Percentiles rank a stretch among this genome's conserved stretches.
Evolutionary conservation across 1,140 invertebrate species (phyloP).

Genomic region (Colletes gigas): DNA sequence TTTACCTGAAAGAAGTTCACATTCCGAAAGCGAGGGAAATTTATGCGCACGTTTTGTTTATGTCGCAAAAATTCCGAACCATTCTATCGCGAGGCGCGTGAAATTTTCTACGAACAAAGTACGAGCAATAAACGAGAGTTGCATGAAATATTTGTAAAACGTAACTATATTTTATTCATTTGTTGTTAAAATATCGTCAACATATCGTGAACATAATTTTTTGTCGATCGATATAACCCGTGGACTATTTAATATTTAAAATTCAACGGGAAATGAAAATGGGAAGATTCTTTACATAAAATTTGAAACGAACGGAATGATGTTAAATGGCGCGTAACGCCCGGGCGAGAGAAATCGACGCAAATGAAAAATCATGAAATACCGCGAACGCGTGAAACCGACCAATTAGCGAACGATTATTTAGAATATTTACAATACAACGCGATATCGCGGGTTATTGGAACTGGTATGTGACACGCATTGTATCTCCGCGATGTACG

Average conservation of each 20-base stretch:
- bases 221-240: neutral
- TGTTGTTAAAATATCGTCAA: neutral
- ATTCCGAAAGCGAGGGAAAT: neutral
- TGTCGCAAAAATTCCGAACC: conserved; percentile 17
- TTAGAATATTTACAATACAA: conserved; percentile 1
- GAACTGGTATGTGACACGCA: neutral
- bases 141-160: neutral
- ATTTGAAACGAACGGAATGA: neutral
- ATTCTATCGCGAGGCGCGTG: neutral
- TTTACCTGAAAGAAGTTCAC: conserved; percentile 12
- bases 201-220: neutral
- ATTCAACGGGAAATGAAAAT: neutral
- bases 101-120: neutral
- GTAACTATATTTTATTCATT: no score
- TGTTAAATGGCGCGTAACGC: neutral
- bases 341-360: neutral
- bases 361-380: conserved; percentile 9
- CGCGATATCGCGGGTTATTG: neutral
- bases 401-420: conserved; percentile 10
- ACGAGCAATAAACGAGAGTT: neutral
- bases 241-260: neutral
- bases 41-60: neutral
- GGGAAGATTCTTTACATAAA: neutral
- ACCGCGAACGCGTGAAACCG: neutral
- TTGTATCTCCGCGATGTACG: neutral